Conservation (phyloP, 2,888 invertebrate species). For the Parnassius apollo region DNA sequence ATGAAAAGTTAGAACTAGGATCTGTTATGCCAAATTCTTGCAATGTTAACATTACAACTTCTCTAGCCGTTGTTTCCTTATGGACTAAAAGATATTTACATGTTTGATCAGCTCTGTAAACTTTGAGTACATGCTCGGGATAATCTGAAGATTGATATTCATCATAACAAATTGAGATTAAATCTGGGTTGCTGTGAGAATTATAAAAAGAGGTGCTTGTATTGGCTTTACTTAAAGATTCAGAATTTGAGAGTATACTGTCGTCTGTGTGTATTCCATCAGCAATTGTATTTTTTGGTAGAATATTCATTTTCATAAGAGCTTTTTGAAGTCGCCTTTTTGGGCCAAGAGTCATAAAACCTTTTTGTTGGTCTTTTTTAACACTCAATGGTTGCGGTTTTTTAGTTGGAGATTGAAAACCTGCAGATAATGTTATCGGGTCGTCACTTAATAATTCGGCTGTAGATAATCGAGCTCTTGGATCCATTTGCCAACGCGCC, state of each 20-base stretch:
- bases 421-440: constrained; percentile 68
- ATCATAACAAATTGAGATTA: constrained; percentile 91
- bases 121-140: constrained; percentile 98
- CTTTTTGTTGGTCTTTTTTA: constrained; percentile 85
- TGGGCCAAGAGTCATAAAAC: constrained; percentile 94
- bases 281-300: constrained; percentile 90
- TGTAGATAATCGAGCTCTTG: constrained; percentile 89
- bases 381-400: constrained; percentile 80
- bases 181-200: constrained; percentile 94
- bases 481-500: constrained; percentile 84
- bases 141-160: constrained; percentile 90
- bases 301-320: constrained; percentile 93
- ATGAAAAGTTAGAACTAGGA: constrained; percentile 95
- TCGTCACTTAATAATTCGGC: constrained; percentile 84
- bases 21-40: constrained; percentile 98
- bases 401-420: constrained; percentile 78
- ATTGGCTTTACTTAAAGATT: constrained; percentile 75
- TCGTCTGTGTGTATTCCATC: constrained; percentile 85
- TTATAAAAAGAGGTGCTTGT: constrained; percentile 84
- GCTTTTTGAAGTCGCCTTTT: constrained; percentile 92
- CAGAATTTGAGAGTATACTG: constrained; percentile 82
- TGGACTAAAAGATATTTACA: constrained; percentile 98
- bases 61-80: constrained; percentile 93
- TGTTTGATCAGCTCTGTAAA: constrained; percentile 97
- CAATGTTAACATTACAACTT: constrained; percentile 97